Base-by-base conservation (phyloP, 2,888 invertebrate species). In the Caenorhabditis angaria region DNA sequence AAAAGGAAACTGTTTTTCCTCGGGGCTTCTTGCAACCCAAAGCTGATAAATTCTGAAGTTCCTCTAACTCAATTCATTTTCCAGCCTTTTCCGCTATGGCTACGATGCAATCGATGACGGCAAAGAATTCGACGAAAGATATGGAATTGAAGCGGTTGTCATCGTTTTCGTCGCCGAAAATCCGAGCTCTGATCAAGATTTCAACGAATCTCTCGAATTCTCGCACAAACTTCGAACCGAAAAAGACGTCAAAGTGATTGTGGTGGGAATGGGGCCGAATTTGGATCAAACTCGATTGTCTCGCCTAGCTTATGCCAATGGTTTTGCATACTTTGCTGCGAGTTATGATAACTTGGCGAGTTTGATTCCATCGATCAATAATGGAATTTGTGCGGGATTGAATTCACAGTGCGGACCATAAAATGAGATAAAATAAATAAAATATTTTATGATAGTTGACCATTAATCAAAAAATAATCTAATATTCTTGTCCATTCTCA, bases 61-160 rank as follows among this genome's bases (percentile, higher is more conserved):
- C 27, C 14, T 28, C 35, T 5, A 20, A 60, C 8, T 48, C n/a
- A 24, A 47, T 51, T 24, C 5, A 12, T 29, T 28, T 53, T 76
- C 48, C 47, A 76, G 76, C n/a, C 56, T 82, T n/a, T 82, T 82
- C 80, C 77, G 80, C 10, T 82, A 82, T 70, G 66, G 71, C 12
- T 74, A 67, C 50, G 68, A 69, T 27, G 77, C 61, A 20, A 28
- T 77, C n/a, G 67, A 55, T 29, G 67, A 61, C n/a, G 28, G 25
- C 5, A 68, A 72, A 28, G 63, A 63, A 18, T 65, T 75, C 32
- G 70, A 63, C n/a, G 67, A 70, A 41, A 59, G 79, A 47, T 65
- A 74, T 25, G 78, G 77, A 41, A 76, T 80, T 47, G 77, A 78
- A 29, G 60, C 76, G 29, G 79, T 82, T 20, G 71, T 68, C 14